Evolutionary conservation across 2,113 vertebrate species (phyloP).

Genomic region (Todiramphus saurophagus): DNA sequence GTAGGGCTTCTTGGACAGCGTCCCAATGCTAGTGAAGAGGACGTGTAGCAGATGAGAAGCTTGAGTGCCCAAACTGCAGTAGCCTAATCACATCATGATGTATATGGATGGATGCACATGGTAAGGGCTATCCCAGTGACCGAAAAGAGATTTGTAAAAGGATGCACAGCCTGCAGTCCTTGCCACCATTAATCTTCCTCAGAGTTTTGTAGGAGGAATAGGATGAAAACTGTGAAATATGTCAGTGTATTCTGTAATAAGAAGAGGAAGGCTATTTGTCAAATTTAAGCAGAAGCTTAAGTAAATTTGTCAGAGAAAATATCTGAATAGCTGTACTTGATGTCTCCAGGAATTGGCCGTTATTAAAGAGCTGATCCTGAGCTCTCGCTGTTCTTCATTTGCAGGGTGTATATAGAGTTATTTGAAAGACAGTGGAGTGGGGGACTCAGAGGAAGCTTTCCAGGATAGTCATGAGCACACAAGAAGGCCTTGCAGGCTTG

Average conservation of each 20-base stretch:
- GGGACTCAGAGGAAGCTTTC: background rate
- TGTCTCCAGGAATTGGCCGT: background rate
- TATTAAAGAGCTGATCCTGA: background rate
- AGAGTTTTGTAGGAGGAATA: background rate
- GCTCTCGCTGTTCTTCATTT: background rate
- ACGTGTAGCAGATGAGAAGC: background rate
- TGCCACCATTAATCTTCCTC: slow-evolving; percentile 22
- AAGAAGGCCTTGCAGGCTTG: background rate
- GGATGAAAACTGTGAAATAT: background rate
- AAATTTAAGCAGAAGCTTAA: slow-evolving; percentile 3
- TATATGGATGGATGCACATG: background rate
- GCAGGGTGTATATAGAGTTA: background rate
- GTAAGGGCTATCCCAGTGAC: background rate
- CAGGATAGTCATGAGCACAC: background rate
- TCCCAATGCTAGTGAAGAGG: background rate
- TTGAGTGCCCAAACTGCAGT: background rate
- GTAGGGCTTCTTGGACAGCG: background rate
- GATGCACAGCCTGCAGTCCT: background rate
- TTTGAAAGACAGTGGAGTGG: background rate
- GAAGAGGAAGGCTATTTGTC: background rate
- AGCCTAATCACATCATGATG: background rate
- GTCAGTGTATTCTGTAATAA: background rate
- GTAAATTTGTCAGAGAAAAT: background rate
- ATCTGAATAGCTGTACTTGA: background rate
- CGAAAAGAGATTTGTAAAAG: background rate